Evolutionary conservation across 2,797 vertebrate species (phyloP).

Genomic region (Cottoperca gobio): DNA sequence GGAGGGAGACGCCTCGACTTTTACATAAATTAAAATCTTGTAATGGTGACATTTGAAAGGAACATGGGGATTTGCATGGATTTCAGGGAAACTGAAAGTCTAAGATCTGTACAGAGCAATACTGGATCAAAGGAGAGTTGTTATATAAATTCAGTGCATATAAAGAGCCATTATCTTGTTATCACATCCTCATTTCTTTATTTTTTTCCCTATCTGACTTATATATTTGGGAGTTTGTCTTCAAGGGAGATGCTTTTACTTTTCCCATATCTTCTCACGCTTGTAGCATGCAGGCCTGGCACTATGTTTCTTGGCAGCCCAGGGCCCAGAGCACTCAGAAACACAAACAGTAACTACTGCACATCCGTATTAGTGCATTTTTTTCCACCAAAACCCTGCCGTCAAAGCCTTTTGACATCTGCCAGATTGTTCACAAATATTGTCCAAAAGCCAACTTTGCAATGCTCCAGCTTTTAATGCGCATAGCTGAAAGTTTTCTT

Average conservation of each 20-base stretch:
- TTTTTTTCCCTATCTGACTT: not conserved
- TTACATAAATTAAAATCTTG: conserved; percentile 62
- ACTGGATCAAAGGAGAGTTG: conserved; percentile 15
- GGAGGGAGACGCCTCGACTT: conserved; percentile 23
- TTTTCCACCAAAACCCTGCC: conserved; percentile 75
- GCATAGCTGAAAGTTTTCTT: conserved; percentile 60
- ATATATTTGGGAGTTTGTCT: conserved; percentile 16
- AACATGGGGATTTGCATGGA: conserved; percentile 53
- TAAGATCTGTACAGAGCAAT: conserved; percentile 17
- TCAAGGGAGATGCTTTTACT: conserved; percentile 29
- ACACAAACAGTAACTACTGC: conserved; percentile 79
- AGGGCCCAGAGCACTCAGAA: conserved; percentile 74
- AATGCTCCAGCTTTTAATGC: conserved; percentile 64
- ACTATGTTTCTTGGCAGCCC: conserved; percentile 70
- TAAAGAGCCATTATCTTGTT: conserved; percentile 2
- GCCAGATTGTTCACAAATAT: conserved; percentile 82
- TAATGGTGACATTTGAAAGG: conserved; percentile 49
- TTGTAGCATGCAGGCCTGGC: conserved; percentile 43
- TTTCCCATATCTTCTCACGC: conserved; percentile 45
- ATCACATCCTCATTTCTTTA: not conserved
- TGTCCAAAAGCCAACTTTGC: conserved; percentile 79
- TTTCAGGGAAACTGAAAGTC: conserved; percentile 60
- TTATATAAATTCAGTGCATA: conserved; percentile 26
- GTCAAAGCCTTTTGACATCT: conserved; percentile 85
- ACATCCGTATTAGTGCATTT: conserved; percentile 78